A percentile compares a stretch with the other conserved stretches of the same genome.
Conservation (phyloP, 2,113 vertebrate species). For the Phylloscopus trochilus region DNA sequence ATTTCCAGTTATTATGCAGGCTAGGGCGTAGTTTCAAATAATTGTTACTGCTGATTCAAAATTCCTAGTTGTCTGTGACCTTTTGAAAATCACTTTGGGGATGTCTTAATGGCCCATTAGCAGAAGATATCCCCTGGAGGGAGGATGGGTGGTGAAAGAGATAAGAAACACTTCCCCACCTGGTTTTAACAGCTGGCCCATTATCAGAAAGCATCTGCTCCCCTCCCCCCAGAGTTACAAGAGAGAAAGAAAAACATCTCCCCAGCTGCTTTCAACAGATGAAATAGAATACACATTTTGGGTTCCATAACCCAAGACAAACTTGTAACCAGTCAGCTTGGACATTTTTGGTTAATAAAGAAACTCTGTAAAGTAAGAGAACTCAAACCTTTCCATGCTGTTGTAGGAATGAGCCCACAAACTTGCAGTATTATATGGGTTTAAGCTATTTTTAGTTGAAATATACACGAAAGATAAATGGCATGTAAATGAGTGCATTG, state of each 20-base stretch:
- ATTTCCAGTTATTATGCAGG: not conserved
- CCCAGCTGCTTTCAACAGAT: too few relatives aligned
- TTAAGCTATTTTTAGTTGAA: not conserved
- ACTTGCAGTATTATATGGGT: not conserved
- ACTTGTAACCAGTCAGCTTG: not conserved
- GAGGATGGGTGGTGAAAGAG: too few relatives aligned
- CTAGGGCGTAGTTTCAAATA: not conserved
- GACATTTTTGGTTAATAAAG: not conserved
- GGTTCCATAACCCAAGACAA: not conserved
- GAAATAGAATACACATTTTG: too few relatives aligned
- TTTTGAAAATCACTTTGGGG: not conserved
- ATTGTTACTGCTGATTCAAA: not conserved
- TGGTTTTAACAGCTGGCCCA: too few relatives aligned
- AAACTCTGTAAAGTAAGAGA: not conserved
- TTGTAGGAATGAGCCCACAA: not conserved
- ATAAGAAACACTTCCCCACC: too few relatives aligned
- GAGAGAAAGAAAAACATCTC: too few relatives aligned
- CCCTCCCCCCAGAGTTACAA: too few relatives aligned
- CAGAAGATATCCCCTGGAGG: too few relatives aligned
- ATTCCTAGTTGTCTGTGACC: not conserved
- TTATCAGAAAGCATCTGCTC: too few relatives aligned
- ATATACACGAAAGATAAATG: not conserved
- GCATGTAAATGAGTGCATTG: not conserved
- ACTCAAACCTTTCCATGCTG: not conserved
- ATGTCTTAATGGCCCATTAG: too few relatives aligned